Conservation (phyloP, 2,113 vertebrate genomes). For the mouse (Mus musculus) region GRCm39 chr14:102312501-102313000, state of each 20-base stretch:
- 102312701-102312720: neutral
- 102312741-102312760: neutral
- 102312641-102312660: neutral
- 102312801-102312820: neutral
- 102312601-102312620: neutral
- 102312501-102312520: neutral
- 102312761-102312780: neutral
- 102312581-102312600: neutral
- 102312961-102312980: neutral
- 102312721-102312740: fast-evolving
- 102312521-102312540: neutral
- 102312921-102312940: neutral
- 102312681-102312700: neutral
- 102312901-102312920: neutral
- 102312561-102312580: conserved; percentile 10
- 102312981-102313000: neutral
- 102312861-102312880: neutral
- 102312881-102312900: conserved; percentile 12
- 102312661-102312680: neutral
- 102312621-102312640: neutral
- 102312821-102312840: neutral
- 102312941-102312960: neutral
- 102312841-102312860: neutral
- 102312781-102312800: neutral
- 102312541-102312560: neutral